phyloP scores from a whole-genome alignment of 2,113 vertebrate species.

The Cyprinodon brontotheroides region DNA sequence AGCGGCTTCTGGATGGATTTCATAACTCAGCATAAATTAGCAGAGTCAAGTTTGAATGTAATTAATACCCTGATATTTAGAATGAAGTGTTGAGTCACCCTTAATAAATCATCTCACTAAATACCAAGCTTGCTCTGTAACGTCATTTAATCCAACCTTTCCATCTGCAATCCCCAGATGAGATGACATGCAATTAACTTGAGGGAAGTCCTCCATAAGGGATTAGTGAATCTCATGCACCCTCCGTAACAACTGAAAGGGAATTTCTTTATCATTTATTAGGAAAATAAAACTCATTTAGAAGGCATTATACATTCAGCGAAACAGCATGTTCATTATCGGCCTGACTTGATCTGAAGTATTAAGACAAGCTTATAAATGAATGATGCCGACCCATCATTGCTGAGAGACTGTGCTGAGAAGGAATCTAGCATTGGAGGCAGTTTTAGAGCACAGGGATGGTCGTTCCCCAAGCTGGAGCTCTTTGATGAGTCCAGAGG shows the following conservation, averaged over 20 bases:
- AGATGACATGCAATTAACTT: slow-evolving; percentile 67
- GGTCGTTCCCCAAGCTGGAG: slow-evolving; percentile 36
- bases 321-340: slow-evolving; percentile 60
- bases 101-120: slow-evolving; percentile 18
- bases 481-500: slow-evolving; percentile 50
- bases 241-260: slow-evolving; percentile 30
- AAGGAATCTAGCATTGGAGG: slow-evolving; percentile 16
- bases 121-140: slow-evolving; percentile 26
- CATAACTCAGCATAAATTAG: slow-evolving; percentile 7
- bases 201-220: slow-evolving; percentile 41
- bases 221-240: slow-evolving; percentile 57
- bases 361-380: slow-evolving; percentile 63
- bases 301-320: slow-evolving; percentile 46
- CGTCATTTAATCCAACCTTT: slow-evolving; percentile 67
- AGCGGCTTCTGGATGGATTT: slow-evolving; percentile 1
- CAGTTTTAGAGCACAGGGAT: slow-evolving; percentile 1
- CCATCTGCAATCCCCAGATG: slow-evolving; percentile 60
- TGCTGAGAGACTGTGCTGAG: slow-evolving; percentile 26
- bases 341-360: slow-evolving; percentile 40
- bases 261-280: slow-evolving; percentile 24
- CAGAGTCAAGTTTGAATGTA: background rate
- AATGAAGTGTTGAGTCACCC: slow-evolving; percentile 11
- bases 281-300: slow-evolving; percentile 43
- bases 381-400: slow-evolving; percentile 50
- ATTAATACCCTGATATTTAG: slow-evolving; percentile 1